Base-by-base conservation (phyloP, 1,140 invertebrate genomes). In the Cardiocondyla obscurior region DNA sequence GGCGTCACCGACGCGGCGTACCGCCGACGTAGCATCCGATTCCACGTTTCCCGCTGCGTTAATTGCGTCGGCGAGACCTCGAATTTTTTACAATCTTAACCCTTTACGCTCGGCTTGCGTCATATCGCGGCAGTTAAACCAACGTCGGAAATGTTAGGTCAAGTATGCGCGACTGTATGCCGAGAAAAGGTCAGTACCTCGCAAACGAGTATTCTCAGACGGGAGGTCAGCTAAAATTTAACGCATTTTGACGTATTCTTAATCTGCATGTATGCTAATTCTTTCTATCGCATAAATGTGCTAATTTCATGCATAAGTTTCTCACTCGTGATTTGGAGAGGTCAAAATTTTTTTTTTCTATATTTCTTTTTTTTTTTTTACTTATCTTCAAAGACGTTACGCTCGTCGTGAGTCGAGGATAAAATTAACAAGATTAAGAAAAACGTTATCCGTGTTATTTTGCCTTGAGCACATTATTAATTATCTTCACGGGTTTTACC, bases 281-380 rank as follows among this genome's bases (percentile, higher is more conserved):
- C n/a, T 2, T 12, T 7, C 1, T 3, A 5, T 76, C 19, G 12
- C 19, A 0, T 19, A 55, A 53, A 55, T 69, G 62, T 79, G 62
- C 14, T 79, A 79, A 79, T 79, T 53, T 79, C 7, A 79, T 30
- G 62, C n/a, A 42, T 53, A 79, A 42, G 12, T 69, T 39, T 16
- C 12, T 25, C 12, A 28, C 22, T 33, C 14, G 44, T 25, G 3
- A 67, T 5, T 53, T 1, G 4, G 6, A 14, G 12, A 30, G 12
- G 3, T 22, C 14, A 19, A 53, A 4, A 46, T n/a, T 62, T 16
- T 53, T 67, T 67, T 79, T 79, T 7, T 22, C 14, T 30, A 53
- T 7, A 46, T n/a, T 62, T 16, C 53, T 67, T 67, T 79, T 79
- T 79, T n/a, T n/a, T n/a, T n/a, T n/a, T n/a, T n/a, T n/a, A n/a